Base-by-base conservation (phyloP, 2,113 vertebrate genomes). In the Progne subis region DNA sequence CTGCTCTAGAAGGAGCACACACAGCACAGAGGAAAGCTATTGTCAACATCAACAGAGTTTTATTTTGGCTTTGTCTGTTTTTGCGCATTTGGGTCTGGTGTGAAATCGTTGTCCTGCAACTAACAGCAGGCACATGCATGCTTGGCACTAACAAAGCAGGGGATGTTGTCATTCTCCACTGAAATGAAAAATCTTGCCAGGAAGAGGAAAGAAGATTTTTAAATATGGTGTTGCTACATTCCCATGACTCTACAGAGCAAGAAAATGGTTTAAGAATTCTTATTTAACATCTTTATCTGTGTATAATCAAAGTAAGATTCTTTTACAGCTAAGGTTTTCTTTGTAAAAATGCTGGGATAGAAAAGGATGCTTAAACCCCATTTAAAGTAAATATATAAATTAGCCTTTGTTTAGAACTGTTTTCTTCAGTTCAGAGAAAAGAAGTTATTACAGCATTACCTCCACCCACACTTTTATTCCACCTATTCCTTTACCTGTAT, bases 161-260 rank as follows among this genome's bases (percentile, higher is more conserved):
- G 84, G 89, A 94, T 72, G 69, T 43, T 94, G 91, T 91, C 93
- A 87, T 53, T 86, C 65, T 84, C 59, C 77, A 89, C 19, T 92
- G 93, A 74, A 92, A 92, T 90, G 74, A 86, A 67, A 93, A 90
- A 46, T 74, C 37, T 65, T 82, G 56, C 59, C 89, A 94, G 74
- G 29, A 95, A 94, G 61, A 81, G 53, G 44, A 93, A 92, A 87
- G 34, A 60, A 31, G 75, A 92, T 68, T 87, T 96, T 87, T 25
- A 79, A 82, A 82, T 79, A 82, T 13, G 9, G 23, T 72, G 25
- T 71, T 82, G 37, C 65, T 94, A 92, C 50, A 91, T 79, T 65
- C 32, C 12, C 8, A 18, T 44, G 31, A 37, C 44, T 83, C 64
- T 74, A 64, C 50, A 80, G 50, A 95, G 39, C 50, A 88, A 71